Evolutionary conservation across 2,113 vertebrate species (phyloP).

Genomic region (Scopus umbretta): DNA sequence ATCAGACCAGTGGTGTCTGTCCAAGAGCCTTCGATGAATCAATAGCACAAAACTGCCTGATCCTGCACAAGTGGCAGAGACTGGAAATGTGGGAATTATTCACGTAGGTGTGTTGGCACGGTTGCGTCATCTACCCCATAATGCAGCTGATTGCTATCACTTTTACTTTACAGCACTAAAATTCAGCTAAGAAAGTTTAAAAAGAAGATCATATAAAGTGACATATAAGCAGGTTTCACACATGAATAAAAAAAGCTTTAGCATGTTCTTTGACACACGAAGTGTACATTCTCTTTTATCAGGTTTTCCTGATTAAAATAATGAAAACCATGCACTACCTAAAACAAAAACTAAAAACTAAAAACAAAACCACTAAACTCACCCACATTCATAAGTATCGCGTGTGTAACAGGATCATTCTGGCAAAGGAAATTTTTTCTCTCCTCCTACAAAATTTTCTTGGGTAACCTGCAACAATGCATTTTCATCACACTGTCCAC

Average conservation of each 20-base stretch:
- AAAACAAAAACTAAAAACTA: not conserved
- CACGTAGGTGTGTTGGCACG: not conserved
- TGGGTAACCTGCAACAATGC: not conserved
- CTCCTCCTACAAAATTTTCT: not conserved
- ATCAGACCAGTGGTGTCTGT: not conserved
- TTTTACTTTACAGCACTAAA: conserved; percentile 45
- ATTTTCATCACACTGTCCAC: not conserved
- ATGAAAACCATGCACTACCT: conserved; percentile 29
- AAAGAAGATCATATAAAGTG: conserved; percentile 36
- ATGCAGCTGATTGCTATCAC: conserved; percentile 32
- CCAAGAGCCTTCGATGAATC: not conserved
- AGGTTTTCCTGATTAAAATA: not conserved
- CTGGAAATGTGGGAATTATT: conserved; percentile 4
- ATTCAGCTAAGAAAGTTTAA: conserved; percentile 19
- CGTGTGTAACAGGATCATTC: not conserved
- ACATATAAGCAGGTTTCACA: conserved; percentile 1
- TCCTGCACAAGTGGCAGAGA: not conserved
- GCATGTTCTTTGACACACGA: not conserved
- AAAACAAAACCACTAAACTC: not conserved
- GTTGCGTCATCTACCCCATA: not conserved
- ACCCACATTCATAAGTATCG: not conserved
- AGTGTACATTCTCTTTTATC: conserved; percentile 12
- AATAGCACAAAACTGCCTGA: not conserved
- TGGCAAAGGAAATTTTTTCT: not conserved
- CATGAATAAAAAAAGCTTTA: not conserved